phyloP scores from a whole-genome alignment of 2,797 vertebrate genomes.

The Acipenser ruthenus region DNA sequence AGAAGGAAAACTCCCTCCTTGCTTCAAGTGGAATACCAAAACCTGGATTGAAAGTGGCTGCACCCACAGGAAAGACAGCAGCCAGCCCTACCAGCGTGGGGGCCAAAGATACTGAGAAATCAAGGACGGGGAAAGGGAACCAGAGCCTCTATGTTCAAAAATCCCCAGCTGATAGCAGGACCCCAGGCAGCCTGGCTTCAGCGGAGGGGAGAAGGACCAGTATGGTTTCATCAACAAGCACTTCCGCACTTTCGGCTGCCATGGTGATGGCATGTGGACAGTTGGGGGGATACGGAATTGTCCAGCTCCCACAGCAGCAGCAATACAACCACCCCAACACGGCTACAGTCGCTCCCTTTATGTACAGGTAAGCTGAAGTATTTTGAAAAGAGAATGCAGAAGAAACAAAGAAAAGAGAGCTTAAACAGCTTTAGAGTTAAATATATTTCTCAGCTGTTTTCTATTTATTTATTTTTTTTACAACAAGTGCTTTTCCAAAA shows the following conservation, averaged over 20 bases:
- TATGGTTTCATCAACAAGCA: constrained; percentile 66
- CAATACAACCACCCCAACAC: constrained; percentile 94
- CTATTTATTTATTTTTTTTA: no score
- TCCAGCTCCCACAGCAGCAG: constrained; percentile 91
- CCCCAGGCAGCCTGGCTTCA: constrained; percentile 30
- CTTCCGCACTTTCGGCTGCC: constrained; percentile 46
- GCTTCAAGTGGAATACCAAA: constrained; percentile 88
- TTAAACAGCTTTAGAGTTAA: no score
- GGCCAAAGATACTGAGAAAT: constrained; percentile 70
- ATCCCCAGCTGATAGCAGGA: constrained; percentile 50
- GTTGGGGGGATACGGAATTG: constrained; percentile 62
- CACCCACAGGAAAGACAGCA: constrained; percentile 41
- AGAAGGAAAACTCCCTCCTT: constrained; percentile 61
- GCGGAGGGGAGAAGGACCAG: constrained; percentile 68
- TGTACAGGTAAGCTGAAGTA: constrained; percentile 77
- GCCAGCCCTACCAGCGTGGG: constrained; percentile 40
- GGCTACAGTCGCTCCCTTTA: constrained; percentile 93
- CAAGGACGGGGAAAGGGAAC: constrained; percentile 75
- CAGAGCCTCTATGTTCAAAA: constrained; percentile 68
- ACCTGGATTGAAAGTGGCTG: constrained; percentile 75
- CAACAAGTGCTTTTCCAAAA: no score
- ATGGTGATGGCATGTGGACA: constrained; percentile 42
- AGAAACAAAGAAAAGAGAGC: no score
- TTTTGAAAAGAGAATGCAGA: no score
- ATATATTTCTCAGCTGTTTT: no score